Evolutionary conservation across 2,797 vertebrate genomes (phyloP).

Genomic region (Nyctibius grandis): DNA sequence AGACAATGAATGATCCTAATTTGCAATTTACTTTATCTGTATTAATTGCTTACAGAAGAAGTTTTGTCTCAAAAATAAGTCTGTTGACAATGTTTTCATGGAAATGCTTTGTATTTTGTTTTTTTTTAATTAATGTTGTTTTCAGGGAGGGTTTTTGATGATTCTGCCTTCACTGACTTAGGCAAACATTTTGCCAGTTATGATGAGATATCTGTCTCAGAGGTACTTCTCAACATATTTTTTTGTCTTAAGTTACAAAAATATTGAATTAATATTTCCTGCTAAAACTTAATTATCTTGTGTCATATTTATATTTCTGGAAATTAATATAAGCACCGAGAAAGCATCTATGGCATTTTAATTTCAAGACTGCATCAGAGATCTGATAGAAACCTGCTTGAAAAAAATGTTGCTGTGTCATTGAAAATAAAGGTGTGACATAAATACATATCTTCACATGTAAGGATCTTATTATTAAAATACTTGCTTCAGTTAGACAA

Average conservation of each 20-base stretch:
- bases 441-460: not conserved
- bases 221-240: not conserved
- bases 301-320: not conserved
- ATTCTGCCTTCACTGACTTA: not conserved
- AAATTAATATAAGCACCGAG: not conserved
- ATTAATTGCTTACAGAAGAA: not conserved
- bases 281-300: not conserved
- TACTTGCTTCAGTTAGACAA: not conserved
- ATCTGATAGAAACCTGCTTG: not conserved
- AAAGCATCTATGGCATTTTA: not conserved
- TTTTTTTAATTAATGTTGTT: constrained; percentile 1
- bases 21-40: not conserved
- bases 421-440: not conserved
- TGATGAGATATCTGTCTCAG: not conserved
- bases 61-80: constrained; percentile 5
- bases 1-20: not conserved
- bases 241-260: not conserved
- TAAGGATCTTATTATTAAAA: not conserved
- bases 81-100: constrained; percentile 40
- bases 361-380: not conserved
- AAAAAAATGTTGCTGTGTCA: not conserved
- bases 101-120: not conserved
- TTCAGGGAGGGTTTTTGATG: not conserved
- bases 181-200: not conserved
- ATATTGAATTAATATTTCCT: not conserved